Conservation (phyloP, 2,113 vertebrate species). For the Phyllostomus discolor region DNA sequence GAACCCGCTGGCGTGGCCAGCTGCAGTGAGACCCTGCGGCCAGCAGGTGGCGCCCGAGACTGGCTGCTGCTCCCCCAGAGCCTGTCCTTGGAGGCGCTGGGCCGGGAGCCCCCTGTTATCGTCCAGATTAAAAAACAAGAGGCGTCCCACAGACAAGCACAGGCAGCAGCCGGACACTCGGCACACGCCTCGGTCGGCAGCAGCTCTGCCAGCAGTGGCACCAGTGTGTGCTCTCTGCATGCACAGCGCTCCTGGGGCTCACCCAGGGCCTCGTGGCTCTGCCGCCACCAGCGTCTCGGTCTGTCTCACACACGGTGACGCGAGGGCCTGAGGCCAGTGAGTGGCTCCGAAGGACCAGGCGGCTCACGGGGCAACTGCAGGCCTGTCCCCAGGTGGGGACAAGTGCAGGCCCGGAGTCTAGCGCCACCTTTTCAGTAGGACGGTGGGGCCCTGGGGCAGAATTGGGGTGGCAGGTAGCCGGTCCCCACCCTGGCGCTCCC, state of each 20-base stretch:
- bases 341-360: background rate
- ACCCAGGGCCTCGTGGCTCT: background rate
- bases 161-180: background rate
- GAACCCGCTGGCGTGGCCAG: background rate
- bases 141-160: background rate
- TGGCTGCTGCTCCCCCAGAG: background rate
- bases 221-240: background rate
- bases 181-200: background rate
- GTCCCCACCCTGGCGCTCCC: background rate
- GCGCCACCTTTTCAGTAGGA: background rate
- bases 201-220: too few species aligned
- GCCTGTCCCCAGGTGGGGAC: background rate
- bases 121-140: background rate
- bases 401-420: background rate
- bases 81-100: background rate
- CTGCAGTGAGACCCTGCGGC: background rate
- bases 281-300: background rate
- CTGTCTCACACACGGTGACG: background rate
- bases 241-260: background rate
- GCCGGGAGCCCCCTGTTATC: background rate
- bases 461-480: background rate
- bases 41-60: slow-evolving; percentile 65
- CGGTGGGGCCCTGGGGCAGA: background rate
- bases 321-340: background rate
- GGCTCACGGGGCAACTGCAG: background rate